Evolutionary conservation across 2,888 invertebrate genomes (phyloP).

Genomic region (Rhodophaea formosa): DNA sequence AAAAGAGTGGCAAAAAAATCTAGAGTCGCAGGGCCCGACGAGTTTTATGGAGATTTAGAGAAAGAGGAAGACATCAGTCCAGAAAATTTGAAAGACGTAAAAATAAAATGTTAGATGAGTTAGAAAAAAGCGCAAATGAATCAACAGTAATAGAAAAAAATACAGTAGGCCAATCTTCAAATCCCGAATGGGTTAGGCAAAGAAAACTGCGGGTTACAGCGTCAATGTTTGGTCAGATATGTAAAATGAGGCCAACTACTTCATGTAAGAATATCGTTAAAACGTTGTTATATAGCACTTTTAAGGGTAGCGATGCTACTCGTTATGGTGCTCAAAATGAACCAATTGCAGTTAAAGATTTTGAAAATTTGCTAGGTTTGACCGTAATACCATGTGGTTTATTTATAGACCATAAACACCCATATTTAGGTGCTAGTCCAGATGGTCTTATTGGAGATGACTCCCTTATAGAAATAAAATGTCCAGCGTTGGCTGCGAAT

Average conservation of each 20-base stretch:
- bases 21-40: too few species aligned
- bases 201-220: slow-evolving; percentile 23
- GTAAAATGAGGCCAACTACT: slow-evolving; percentile 20
- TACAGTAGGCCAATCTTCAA: not conserved
- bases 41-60: too few species aligned
- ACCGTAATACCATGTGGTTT: slow-evolving; percentile 14
- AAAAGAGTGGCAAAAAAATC: too few species aligned
- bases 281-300: too few species aligned
- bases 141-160: slow-evolving; percentile 10
- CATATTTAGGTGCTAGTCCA: slow-evolving; percentile 21
- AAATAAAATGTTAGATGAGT: not conserved
- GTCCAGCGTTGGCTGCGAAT: slow-evolving; percentile 10
- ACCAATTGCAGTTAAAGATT: slow-evolving; percentile 17
- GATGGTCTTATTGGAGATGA: slow-evolving; percentile 16
- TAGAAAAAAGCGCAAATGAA: not conserved
- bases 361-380: slow-evolving; percentile 4
- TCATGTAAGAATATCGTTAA: too few species aligned
- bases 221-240: slow-evolving; percentile 22
- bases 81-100: too few species aligned
- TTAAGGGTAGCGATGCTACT: slow-evolving; percentile 19
- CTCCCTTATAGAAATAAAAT: slow-evolving; percentile 17
- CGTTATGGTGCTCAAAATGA: slow-evolving; percentile 23
- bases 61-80: too few species aligned
- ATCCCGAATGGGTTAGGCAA: not conserved
- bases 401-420: slow-evolving; percentile 19